Base-by-base conservation (phyloP, 2,797 vertebrate genomes). In the Falco columbarius region DNA sequence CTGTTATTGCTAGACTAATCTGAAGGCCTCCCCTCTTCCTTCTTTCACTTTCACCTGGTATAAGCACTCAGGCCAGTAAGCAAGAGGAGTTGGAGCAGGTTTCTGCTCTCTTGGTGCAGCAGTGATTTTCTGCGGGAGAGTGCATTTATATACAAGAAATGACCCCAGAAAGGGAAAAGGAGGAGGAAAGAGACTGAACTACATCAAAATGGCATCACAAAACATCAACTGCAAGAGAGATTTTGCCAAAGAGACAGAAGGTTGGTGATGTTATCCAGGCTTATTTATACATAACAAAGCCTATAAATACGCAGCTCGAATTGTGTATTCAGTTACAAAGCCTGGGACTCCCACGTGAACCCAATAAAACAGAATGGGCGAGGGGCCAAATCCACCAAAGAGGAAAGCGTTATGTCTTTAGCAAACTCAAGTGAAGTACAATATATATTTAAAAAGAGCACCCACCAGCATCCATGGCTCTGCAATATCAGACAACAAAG, bases 81-180 rank as follows among this genome's bases (percentile, higher is more conserved):
- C 34, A 70, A 89, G 82, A 90, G 91, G 76, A 97, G 71, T 93
- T 79, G 93, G 40, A 72, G 38, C 61, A 81, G 30, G 86, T 81
- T 91, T 87, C 68, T 94, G 23, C 51, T 88, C 92, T 95, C 86
- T 76, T 85, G 46, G 17, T 71, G 54, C 65, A 66, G 34, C 52
- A 95, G 26, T 76, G 55, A 90, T 91, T 89, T 90, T 76, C 79
- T 61, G 67, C 68, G 63, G 79, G 89, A 61, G 51, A 47, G 16
- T 51, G 49, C 49, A 75, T 73, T 91, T 91, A 89, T 81, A 63
- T 79, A 81, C 70, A 63, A 91, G 84, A 93, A 89, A 88, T 80
- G 23, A 91, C 76, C 61, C 38, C 38, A 63, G 59, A 63, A 94
- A 85, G 86, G 30, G 17, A 79, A 40, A 24, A 84, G 52, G 20